Base-by-base conservation (phyloP, 2,888 invertebrate species). In the Nebria salina region DNA sequence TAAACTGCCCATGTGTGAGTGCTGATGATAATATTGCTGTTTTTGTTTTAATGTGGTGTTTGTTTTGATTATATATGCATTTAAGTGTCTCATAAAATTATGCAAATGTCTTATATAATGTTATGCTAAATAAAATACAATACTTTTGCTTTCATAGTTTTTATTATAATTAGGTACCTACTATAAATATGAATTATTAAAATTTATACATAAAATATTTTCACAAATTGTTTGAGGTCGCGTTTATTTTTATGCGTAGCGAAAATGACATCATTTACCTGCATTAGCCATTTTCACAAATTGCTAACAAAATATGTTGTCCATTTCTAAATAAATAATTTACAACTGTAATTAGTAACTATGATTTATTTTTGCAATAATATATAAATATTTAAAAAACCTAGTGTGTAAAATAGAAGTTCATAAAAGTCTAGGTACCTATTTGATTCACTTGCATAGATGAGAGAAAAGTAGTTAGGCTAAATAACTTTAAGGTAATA, bases 1-100 rank as follows among this genome's bases (percentile, higher is more conserved):
- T 78, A 54, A 72, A 72, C 72, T 77, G 65, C 72, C 8, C 72
- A 34, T 77, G 15, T 68, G 72, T 65, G 68, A 72, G 64, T 77
- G 77, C 65, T 72, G 54, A 54, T 54, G 54, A 54, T 54, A 11
- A 54, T 54, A 54, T 70, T 70, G 54, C 66, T 70, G 64, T 68
- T 8, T 68, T 68, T 68, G 15, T 68, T 68, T 15, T 65, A n/a
- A 65, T 68, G 20, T 6, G 8, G 20, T 68, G 26, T 68, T 68
- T 68, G 26, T 68, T 68, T 68, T 20, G 68, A 68, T 68, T 68
- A 25, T 11, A 68, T 68, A 68, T 25, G 68, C 26, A 68, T 34
- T 72, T 41, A 72, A 26, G n/a, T 72, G 34, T 72, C 9, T 34
- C 54, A 54, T 54, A 54, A 54, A 54, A 54, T 54, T 54, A 54